Evolutionary conservation across 64 coral and sea anemone genomes (phyloP), one percentile per base, ranked within the genome.

Genomic region (Stichodactyla mertensii): DNA sequence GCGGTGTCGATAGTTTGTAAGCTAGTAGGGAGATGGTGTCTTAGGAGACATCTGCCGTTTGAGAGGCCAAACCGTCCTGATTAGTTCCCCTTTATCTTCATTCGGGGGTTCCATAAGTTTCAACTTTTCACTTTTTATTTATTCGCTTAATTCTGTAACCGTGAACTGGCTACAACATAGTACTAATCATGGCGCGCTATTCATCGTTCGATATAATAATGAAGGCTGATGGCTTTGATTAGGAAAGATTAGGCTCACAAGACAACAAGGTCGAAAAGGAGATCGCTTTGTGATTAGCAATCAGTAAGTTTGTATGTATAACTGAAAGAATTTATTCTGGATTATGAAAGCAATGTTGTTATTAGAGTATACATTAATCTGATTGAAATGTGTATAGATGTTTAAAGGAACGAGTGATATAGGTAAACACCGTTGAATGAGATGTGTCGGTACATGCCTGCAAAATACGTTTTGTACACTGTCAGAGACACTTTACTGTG

Each of bases 211-310:
- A 70, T 85, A 70, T 79, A 82, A 85, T 90, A 86, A 90, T 86
- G 89, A 90, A 79, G 84, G 78, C 54, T 90, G 89, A 90, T 86
- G 89, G 89, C 64, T 90, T 90, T 90, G 89, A 92, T 92, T 92
- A 92, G 90, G 66, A 23, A 79, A 83, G 90, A 92, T 92, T 92
- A 92, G 90, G 87, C 84, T 91, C 61, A 87, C 66, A 87, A 86
- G 90, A 92, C 90, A 92, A 92, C 90, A 92, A 87, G 84, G 86
- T 87, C 84, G 84, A 87, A 60, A 92, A 92, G 85, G 85, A 92
- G 86, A 86, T 92, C 86, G 89, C 77, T 92, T 87, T 60, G 87
- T 87, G 84, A 92, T 87, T 92, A 84, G 78, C 78, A 87, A 92
- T 55, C 78, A 87, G 57, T 66, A 59, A 92, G 78, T 82, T 92